Evolutionary conservation across 1,140 invertebrate genomes (phyloP), one percentile per base, ranked within the genome.

Genomic region (Calycopis cecrops): DNA sequence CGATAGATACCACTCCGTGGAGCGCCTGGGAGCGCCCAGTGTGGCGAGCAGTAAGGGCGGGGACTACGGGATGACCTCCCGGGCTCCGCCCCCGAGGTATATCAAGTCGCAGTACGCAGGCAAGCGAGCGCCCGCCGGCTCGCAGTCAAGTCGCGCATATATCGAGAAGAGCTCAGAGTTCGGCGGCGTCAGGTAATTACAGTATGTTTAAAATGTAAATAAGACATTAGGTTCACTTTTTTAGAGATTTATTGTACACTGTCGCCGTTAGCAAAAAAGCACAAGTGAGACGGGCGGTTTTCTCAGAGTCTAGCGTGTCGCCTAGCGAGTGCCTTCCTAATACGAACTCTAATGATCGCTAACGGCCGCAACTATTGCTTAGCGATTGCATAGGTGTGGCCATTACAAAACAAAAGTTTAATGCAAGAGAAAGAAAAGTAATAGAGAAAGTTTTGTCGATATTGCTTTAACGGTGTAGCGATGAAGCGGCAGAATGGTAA

Each of bases 41-140:
- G 73, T 81, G 33, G 35, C 71, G 28, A 85, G 79, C 52, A 81
- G 80, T 54, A 85, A 82, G 69, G 81, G 83, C 37, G 69, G 75
- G n/a, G 81, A 85, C 49, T 87, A 85, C 55, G 83, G 78, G 0
- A 77, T 75, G 1, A 72, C 71, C 38, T 92, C 91, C 7, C 90
- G 91, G 17, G 89, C 90, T 62, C 90, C 92, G 35, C 92, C 92
- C 16, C 93, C 93, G 0, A 90, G 94, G 52, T 94, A 94, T 68
- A 95, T 97, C 47, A 96, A 96, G 73, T 95, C 94, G 0, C 94
- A 96, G 71, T 94, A 96, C 72, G 91, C 92, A 17, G 93, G 94
- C 28, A 90, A 93, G 59, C 87, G 93, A 40, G 92, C 93, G 4
- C 88, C 91, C 0, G 93, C 92, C 3, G 93, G 94, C n/a, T 94